Percentiles rank a stretch among this genome's conserved stretches.
These are phyloP conservation scores for Acromyrmex echinatior DNA, from an alignment of 1,140 invertebrate genomes.

Conservation along the genomic window DNA sequence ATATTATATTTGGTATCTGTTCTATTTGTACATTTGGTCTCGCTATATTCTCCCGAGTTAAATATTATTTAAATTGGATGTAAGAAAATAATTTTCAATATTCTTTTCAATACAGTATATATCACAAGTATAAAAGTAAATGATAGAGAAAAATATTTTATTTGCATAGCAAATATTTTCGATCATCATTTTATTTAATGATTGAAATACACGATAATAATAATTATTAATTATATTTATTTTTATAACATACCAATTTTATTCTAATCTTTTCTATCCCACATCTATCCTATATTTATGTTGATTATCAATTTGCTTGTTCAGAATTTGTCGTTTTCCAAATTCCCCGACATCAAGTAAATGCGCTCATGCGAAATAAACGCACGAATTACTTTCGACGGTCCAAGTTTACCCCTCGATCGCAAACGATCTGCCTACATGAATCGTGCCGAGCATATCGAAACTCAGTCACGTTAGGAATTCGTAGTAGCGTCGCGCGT, in stretches of 20 bases:
- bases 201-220: not conserved
- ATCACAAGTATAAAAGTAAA: not conserved
- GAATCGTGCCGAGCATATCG: not conserved
- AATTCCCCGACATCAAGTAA: slow-evolving; percentile 12
- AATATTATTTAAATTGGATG: not conserved
- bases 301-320: not conserved
- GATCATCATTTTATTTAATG: not conserved
- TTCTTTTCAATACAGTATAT: too few species aligned
- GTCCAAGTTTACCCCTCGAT: not conserved
- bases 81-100: not conserved
- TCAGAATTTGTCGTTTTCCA: not conserved
- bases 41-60: not conserved
- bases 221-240: not conserved
- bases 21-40: not conserved
- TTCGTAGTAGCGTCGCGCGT: slow-evolving; percentile 41
- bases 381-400: slow-evolving; percentile 48
- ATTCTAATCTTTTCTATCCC: not conserved
- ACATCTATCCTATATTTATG: too few species aligned
- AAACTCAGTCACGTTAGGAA: slow-evolving; percentile 53
- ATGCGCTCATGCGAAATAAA: slow-evolving; percentile 33
- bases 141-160: not conserved
- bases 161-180: not conserved
- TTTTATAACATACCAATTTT: not conserved
- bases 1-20: not conserved
- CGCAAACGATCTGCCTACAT: not conserved